phyloP scores from a whole-genome alignment of 1,140 invertebrate genomes.

The Drosophila lowei region DNA sequence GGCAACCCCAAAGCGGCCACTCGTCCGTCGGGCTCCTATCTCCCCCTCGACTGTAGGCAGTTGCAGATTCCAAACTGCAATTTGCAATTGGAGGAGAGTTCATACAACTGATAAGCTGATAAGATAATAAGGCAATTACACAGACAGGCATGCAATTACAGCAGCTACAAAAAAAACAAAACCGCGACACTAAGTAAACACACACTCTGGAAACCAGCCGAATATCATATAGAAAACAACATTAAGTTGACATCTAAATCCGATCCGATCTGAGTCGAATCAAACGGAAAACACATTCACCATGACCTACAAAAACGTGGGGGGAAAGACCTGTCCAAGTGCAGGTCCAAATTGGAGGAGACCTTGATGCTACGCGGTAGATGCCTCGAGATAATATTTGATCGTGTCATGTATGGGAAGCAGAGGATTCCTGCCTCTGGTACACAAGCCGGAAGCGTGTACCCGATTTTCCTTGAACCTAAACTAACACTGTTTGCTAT shows the following conservation, averaged over 20 bases:
- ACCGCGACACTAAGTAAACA: slow-evolving; percentile 3
- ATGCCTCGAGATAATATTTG: no score
- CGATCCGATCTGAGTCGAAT: background rate
- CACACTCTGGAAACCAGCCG: background rate
- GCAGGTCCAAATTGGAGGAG: background rate
- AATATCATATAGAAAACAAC: slow-evolving; percentile 16
- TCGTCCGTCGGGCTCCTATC: background rate
- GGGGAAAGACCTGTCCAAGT: slow-evolving; percentile 29
- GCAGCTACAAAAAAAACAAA: slow-evolving; percentile 22
- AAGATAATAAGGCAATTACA: slow-evolving; percentile 59
- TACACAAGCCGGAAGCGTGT: no score
- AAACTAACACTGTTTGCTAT: no score
- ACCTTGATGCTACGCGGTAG: no score
- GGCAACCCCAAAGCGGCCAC: slow-evolving; percentile 33
- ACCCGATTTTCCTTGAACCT: no score
- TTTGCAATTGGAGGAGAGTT: slow-evolving; percentile 28
- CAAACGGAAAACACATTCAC: slow-evolving; percentile 40
- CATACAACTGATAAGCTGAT: slow-evolving; percentile 58
- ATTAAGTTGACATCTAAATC: slow-evolving; percentile 15
- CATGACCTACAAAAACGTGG: slow-evolving; percentile 55
- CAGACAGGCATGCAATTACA: slow-evolving; percentile 56
- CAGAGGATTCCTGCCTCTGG: no score
- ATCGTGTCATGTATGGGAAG: no score
- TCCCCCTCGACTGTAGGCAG: background rate
- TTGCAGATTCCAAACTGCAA: slow-evolving; percentile 24